Evolutionary conservation across 2,888 invertebrate species (phyloP).

Genomic region (Augiades crinisus): DNA sequence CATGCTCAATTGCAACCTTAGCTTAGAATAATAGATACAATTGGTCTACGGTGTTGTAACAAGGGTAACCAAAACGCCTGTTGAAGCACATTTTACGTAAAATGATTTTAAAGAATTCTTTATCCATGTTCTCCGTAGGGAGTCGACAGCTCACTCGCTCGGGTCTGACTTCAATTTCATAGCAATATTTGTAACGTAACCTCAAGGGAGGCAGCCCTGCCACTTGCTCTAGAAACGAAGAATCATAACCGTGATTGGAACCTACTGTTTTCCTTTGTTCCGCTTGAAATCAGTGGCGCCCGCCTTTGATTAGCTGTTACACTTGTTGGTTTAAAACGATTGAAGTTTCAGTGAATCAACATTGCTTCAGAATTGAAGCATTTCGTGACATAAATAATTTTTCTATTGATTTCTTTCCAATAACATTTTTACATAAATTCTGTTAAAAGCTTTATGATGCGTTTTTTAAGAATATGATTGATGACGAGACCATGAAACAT

Average conservation of each 20-base stretch:
- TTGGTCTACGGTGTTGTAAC: neutral
- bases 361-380: neutral
- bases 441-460: too few species aligned
- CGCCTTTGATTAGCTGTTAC: neutral
- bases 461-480: too few species aligned
- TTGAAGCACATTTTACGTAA: neutral
- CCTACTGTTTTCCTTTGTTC: slow-evolving; percentile 8
- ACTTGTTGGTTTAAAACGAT: neutral
- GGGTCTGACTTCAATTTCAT: slow-evolving; percentile 53
- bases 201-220: slow-evolving; percentile 30
- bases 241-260: slow-evolving; percentile 14
- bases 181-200: slow-evolving; percentile 52
- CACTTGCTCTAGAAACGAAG: slow-evolving; percentile 13
- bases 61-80: neutral
- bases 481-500: too few species aligned
- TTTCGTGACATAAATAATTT: neutral
- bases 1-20: too few species aligned
- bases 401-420: too few species aligned
- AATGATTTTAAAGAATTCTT: slow-evolving; percentile 13
- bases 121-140: slow-evolving; percentile 2
- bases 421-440: too few species aligned
- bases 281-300: neutral
- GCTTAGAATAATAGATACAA: too few species aligned
- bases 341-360: neutral
- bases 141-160: slow-evolving; percentile 27